Evolutionary conservation across 1,140 invertebrate genomes (phyloP).

Genomic region (Pararge aegeria): DNA sequence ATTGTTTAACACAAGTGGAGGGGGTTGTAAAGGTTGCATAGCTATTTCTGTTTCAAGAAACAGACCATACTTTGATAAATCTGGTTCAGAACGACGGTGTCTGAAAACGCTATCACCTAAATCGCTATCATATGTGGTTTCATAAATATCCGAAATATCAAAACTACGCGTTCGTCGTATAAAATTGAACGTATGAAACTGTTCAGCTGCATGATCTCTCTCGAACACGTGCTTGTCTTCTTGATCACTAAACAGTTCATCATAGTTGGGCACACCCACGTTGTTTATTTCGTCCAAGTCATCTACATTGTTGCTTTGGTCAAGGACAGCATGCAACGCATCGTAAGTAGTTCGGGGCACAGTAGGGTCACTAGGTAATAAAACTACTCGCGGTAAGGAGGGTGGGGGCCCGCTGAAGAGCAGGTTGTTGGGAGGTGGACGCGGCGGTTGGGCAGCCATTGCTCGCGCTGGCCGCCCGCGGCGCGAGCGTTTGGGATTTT

Average conservation of each 20-base stretch:
- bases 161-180: conserved; percentile 67
- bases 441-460: conserved; percentile 76
- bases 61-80: conserved; percentile 67
- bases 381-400: conserved; percentile 54
- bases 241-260: conserved; percentile 44
- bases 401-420: conserved; percentile 64
- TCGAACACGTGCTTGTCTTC: conserved; percentile 37
- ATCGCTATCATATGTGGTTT: conserved; percentile 37
- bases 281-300: conserved; percentile 71
- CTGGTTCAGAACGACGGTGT: conserved; percentile 64
- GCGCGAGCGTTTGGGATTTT: conserved; percentile 55
- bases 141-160: conserved; percentile 64
- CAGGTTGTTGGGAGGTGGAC: conserved; percentile 64
- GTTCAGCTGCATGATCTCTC: conserved; percentile 30
- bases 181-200: conserved; percentile 39
- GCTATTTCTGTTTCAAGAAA: conserved; percentile 64
- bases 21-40: conserved; percentile 45
- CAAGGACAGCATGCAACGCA: conserved; percentile 38
- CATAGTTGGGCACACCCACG: conserved; percentile 62
- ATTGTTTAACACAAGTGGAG: conserved; percentile 73
- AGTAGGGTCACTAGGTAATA: conserved; percentile 50
- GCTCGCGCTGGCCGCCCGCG: conserved; percentile 61
- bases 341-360: conserved; percentile 29
- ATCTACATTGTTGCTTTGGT: conserved; percentile 52
- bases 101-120: conserved; percentile 37